phyloP scores from a whole-genome alignment of 1,140 invertebrate genomes.

The Drosophila kohkoa region DNA sequence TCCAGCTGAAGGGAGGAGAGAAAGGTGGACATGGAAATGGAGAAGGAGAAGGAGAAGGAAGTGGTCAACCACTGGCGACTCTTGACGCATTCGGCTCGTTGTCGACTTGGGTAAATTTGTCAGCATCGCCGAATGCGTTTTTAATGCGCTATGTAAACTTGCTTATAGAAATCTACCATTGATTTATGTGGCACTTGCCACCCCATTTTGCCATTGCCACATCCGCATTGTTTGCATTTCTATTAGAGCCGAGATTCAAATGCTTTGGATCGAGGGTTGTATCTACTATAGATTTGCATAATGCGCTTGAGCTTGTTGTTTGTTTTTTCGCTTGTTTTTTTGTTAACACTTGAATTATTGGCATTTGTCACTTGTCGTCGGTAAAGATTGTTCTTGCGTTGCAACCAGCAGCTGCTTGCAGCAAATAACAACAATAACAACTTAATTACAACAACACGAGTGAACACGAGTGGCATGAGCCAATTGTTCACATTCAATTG shows the following conservation, averaged over 20 bases:
- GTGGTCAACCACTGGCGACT: conserved; percentile 67
- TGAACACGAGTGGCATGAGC: conserved; percentile 58
- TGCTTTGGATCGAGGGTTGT: conserved; percentile 48
- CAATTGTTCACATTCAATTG: conserved; percentile 75
- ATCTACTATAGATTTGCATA: conserved; percentile 68
- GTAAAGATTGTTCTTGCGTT: conserved; percentile 30
- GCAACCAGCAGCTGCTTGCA: conserved; percentile 51
- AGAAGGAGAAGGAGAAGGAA: conserved; percentile 20
- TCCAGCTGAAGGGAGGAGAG: background rate
- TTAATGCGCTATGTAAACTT: conserved; percentile 61
- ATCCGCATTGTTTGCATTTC: conserved; percentile 64
- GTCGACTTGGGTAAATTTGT: conserved; percentile 31
- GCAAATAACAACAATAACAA: conserved; percentile 62
- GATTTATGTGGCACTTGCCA: conserved; percentile 63
- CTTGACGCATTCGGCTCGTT: conserved; percentile 8
- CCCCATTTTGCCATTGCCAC: conserved; percentile 3
- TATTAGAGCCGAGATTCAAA: conserved; percentile 56
- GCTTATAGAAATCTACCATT: conserved; percentile 38
- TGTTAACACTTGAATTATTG: conserved; percentile 77
- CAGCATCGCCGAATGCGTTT: conserved; percentile 43
- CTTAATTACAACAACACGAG: conserved; percentile 76
- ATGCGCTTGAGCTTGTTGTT: conserved; percentile 50
- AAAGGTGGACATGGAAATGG: background rate
- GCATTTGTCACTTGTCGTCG: conserved; percentile 32
- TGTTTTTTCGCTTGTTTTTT: conserved; percentile 51